phyloP scores from a whole-genome alignment of 1,140 invertebrate genomes.

The Zelostemma sp. region DNA sequence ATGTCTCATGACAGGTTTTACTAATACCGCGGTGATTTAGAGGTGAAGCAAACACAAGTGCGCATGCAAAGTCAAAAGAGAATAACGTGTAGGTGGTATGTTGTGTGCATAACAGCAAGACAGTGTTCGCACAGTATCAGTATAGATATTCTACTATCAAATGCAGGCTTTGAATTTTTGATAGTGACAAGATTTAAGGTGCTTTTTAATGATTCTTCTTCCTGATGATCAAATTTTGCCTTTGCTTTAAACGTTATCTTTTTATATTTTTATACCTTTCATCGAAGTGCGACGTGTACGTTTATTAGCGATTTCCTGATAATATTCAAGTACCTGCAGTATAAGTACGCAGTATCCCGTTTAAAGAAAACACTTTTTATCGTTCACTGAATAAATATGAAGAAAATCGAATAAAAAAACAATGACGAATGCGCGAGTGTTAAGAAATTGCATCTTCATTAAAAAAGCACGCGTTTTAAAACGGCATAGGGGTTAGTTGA shows the following conservation, averaged over 20 bases:
- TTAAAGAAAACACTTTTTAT: too few relatives aligned
- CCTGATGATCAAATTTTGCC: constrained; percentile 3
- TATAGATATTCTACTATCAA: constrained; percentile 50
- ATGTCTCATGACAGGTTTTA: constrained; percentile 22
- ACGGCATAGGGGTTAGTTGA: neutral
- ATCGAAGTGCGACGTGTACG: neutral
- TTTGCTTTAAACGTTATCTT: constrained; percentile 1
- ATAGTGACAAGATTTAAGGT: constrained; percentile 17
- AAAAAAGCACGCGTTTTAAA: neutral
- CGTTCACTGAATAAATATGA: too few relatives aligned
- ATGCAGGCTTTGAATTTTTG: constrained; percentile 37
- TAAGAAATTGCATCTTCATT: too few relatives aligned
- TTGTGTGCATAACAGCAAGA: constrained; percentile 57
- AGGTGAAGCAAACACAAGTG: constrained; percentile 51
- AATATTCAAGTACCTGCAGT: too few relatives aligned
- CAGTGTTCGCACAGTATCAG: constrained; percentile 37
- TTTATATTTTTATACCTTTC: constrained; percentile 3
- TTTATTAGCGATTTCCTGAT: neutral
- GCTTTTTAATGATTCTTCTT: constrained; percentile 23
- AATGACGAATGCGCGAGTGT: too few relatives aligned
- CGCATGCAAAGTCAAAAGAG: constrained; percentile 58
- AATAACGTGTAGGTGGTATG: constrained; percentile 53
- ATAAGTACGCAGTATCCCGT: too few relatives aligned
- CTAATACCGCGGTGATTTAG: constrained; percentile 14
- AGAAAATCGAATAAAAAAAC: too few relatives aligned